Base-by-base conservation (phyloP, 2,113 vertebrate species). In the Anoura caudifer region DNA sequence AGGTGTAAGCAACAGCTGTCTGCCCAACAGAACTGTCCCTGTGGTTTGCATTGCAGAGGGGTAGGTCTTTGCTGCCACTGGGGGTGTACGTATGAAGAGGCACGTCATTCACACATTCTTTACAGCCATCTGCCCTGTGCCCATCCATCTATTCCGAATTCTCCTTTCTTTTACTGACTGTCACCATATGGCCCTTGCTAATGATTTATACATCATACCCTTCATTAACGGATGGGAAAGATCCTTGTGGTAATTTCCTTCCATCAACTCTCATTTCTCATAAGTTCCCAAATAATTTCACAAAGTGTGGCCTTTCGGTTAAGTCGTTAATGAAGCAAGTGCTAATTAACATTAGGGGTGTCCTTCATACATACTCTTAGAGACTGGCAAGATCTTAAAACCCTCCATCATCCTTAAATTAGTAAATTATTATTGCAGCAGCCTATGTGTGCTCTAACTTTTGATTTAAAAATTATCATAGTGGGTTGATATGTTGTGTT, bases 301-400 rank as follows among this genome's bases (percentile, higher is more conserved):
- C 79, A 90, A 97, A 96, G 59, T 87, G 80, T 95, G 95, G 97
- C 97, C 96, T 97, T 97, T 97, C 91, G 94, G 97, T 95, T 95
- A 96, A 98, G 89, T 95, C 95, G 92, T 94, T 97, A 98, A 97
- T 95, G 96, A 98, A 96, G 93, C 70, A 31, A 95, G 63, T 75
- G 59, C 82, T 97, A 95, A 95, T 97, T 97, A 98, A 96, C 95
- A 96, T 97, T 94, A 90, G 87, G 82, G 90, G 52, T 93, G 70
- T 95, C 96, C 93, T 96, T 96, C 87, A 4, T 90, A 93, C 12
- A 90, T 41, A 93, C 41, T 87, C 70, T 50, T 36, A 81, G 83
- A 95, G 96, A 96, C 94, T 85, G 76, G 95, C 45, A 79, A 95
- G 95, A 93, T 97, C 94, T 97, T 94, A 63, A 95, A 94, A 96